Evolutionary conservation across 2,113 vertebrate genomes (phyloP).

Genomic region (Sakesphorus luctuosus): DNA sequence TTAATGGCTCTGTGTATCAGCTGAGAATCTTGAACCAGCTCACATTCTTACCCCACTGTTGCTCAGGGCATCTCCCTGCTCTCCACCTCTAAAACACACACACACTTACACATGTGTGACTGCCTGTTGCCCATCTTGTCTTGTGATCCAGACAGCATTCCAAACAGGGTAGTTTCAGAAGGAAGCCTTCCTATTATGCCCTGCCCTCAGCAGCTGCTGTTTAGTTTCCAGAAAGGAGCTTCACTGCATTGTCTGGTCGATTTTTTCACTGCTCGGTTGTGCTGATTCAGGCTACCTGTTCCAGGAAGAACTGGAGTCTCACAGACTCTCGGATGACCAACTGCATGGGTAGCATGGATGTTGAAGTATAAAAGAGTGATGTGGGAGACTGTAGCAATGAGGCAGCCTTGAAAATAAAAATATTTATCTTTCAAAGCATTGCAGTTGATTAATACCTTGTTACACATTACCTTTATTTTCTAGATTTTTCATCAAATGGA

Average conservation of each 20-base stretch:
- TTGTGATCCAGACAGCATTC: neutral
- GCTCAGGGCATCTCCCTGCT: neutral
- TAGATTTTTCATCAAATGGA: neutral
- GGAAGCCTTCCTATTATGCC: neutral
- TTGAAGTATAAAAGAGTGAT: neutral
- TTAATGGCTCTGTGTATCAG: neutral
- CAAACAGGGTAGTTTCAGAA: neutral
- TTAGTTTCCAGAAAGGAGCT: neutral
- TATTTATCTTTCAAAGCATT: neutral
- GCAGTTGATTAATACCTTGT: neutral
- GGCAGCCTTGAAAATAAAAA: neutral
- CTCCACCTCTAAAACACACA: neutral
- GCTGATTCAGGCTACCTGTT: neutral
- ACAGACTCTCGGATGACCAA: neutral
- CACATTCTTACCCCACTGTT: neutral
- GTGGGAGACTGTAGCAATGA: neutral
- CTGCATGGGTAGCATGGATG: neutral
- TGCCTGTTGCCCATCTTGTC: neutral
- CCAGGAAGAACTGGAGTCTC: neutral
- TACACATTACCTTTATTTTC: neutral
- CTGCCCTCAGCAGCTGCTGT: neutral
- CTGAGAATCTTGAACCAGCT: neutral
- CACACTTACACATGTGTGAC: neutral
- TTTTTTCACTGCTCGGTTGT: neutral
- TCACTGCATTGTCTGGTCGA: rapidly evolving